These are phyloP conservation scores for Lineus longissimus DNA, from an alignment of 1,140 invertebrate species.

Conservation along the genomic window DNA sequence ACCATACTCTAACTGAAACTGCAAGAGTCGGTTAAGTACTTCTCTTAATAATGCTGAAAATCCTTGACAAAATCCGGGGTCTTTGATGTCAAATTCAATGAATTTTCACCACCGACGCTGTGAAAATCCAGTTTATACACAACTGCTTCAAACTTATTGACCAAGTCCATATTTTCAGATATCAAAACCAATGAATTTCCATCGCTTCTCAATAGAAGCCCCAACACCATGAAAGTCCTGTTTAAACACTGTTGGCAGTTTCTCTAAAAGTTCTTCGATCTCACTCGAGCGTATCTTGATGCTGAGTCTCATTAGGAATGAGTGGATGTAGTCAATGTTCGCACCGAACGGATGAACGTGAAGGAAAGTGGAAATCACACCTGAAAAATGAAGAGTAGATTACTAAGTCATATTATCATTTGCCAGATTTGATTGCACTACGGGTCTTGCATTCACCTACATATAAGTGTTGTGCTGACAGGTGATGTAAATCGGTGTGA, in stretches of 20 bases:
- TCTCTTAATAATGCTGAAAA: too few relatives aligned
- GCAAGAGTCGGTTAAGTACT: too few relatives aligned
- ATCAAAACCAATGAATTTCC: conserved; percentile 58
- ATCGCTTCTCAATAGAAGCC: conserved; percentile 72
- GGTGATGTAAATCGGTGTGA: not conserved
- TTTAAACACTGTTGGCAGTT: conserved; percentile 72
- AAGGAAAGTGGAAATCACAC: conserved; percentile 76
- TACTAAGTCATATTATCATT: conserved; percentile 20
- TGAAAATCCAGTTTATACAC: too few relatives aligned
- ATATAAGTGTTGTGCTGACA: not conserved
- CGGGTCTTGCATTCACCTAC: not conserved
- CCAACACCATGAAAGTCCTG: conserved; percentile 72
- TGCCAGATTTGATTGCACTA: not conserved
- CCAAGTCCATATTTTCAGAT: too few relatives aligned
- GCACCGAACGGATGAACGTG: conserved; percentile 85
- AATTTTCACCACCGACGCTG: too few relatives aligned
- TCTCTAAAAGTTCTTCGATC: conserved; percentile 69
- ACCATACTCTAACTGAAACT: too few relatives aligned
- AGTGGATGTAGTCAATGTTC: conserved; percentile 78
- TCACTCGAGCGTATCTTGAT: conserved; percentile 64
- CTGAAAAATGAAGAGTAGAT: conserved; percentile 57
- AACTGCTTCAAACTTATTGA: too few relatives aligned
- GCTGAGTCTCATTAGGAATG: conserved; percentile 74
- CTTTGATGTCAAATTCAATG: too few relatives aligned
- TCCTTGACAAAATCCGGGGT: too few relatives aligned